phyloP scores from a whole-genome alignment of 2,797 vertebrate genomes.

The Anolis apletophallus region DNA sequence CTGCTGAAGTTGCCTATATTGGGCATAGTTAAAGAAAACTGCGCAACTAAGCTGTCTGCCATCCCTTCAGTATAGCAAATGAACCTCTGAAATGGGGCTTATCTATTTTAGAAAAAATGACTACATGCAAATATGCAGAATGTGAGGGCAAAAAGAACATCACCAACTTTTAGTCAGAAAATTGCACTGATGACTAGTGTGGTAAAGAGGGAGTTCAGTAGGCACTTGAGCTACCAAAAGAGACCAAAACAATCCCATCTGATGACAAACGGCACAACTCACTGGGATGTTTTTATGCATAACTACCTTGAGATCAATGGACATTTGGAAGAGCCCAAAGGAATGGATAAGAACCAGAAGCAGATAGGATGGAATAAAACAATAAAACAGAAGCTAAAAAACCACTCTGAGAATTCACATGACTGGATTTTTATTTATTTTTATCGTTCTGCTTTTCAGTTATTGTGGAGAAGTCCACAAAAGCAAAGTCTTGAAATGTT shows the following conservation, averaged over 20 bases:
- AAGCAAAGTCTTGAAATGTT: conserved; percentile 1
- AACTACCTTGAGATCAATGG: neutral
- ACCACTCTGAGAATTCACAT: neutral
- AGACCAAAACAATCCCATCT: neutral
- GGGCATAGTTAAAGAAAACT: neutral
- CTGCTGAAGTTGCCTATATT: too few species aligned
- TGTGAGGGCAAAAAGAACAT: too few species aligned
- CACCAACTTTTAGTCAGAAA: too few species aligned
- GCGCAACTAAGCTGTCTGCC: neutral
- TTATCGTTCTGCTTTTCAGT: neutral
- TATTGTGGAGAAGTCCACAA: neutral
- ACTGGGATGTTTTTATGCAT: neutral
- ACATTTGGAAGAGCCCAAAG: neutral
- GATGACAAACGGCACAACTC: neutral
- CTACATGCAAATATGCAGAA: too few species aligned
- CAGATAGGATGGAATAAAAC: neutral
- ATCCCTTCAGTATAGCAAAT: neutral
- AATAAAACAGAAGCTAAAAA: neutral
- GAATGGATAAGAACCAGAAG: neutral
- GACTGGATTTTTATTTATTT: neutral
- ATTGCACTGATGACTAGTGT: too few species aligned
- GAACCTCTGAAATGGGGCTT: neutral
- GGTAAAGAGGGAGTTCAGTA: too few species aligned
- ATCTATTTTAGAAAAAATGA: neutral
- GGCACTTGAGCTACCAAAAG: too few species aligned